A percentile compares a stretch with the other conserved stretches of the same genome.
These are phyloP conservation scores for Clostera curtula DNA, from an alignment of 2,888 invertebrate species.

Conservation along the genomic window DNA sequence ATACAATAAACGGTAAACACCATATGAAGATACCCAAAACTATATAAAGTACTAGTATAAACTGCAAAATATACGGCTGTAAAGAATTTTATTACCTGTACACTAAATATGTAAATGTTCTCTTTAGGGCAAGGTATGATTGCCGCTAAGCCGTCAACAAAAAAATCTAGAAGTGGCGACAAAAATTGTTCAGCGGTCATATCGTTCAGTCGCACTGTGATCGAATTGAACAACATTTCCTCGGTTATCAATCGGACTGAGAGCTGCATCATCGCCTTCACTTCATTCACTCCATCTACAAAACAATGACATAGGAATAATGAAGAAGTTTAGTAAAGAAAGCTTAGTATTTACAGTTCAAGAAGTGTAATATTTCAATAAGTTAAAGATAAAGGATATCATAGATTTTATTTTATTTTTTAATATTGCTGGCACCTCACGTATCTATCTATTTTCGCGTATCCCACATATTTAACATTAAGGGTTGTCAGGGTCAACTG, in stretches of 20 bases:
- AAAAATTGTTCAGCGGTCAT: constrained; percentile 95
- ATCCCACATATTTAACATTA: too few relatives aligned
- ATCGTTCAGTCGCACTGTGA: constrained; percentile 92
- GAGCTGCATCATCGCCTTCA: constrained; percentile 93
- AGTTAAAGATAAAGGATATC: too few relatives aligned
- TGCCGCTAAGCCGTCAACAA: constrained; percentile 92
- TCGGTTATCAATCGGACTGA: constrained; percentile 93
- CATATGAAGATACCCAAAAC: too few relatives aligned
- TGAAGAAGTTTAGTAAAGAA: background rate
- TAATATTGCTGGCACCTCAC: too few relatives aligned
- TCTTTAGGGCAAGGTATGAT: constrained; percentile 94
- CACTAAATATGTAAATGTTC: constrained; percentile 93
- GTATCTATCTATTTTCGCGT: too few relatives aligned
- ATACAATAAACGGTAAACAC: too few relatives aligned
- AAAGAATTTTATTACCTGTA: constrained; percentile 84
- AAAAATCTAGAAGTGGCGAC: constrained; percentile 90
- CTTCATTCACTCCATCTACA: constrained; percentile 93
- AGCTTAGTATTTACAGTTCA: too few relatives aligned
- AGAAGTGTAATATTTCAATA: too few relatives aligned
- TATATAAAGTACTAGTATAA: constrained; percentile 6
- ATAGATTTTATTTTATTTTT: too few relatives aligned
- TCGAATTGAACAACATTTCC: constrained; percentile 95
- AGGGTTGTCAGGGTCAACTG: too few relatives aligned
- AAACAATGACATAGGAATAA: background rate
- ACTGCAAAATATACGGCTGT: too few relatives aligned